Percentiles rank a stretch among this genome's conserved stretches.
phyloP scores from a whole-genome alignment of 2,113 vertebrate genomes.

The Aptenodytes patagonicus region DNA sequence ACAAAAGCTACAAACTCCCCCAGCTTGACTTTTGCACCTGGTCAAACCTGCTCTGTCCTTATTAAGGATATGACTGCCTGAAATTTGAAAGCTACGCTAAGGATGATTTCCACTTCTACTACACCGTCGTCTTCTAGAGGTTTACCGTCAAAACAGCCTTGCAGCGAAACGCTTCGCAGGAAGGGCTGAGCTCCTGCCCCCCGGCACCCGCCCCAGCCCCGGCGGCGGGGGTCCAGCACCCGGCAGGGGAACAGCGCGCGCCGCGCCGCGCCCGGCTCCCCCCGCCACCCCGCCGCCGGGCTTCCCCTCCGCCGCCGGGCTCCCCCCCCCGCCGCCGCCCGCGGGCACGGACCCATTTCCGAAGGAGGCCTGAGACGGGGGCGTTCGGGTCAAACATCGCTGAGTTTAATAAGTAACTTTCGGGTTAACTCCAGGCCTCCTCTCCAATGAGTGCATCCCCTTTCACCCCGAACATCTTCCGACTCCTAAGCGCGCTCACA shows the following conservation, averaged over 20 bases:
- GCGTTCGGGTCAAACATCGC: background rate
- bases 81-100: background rate
- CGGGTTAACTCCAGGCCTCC: background rate
- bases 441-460: background rate
- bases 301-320: background rate
- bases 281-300: background rate
- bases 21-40: conserved; percentile 6
- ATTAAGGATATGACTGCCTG: background rate
- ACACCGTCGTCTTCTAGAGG: background rate
- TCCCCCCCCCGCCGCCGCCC: background rate
- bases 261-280: background rate
- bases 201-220: background rate
- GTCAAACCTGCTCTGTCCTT: conserved; percentile 12
- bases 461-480: background rate
- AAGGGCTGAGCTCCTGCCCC: background rate
- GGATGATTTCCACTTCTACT: background rate
- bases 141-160: background rate
- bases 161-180: background rate
- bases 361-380: background rate
- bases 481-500: background rate
- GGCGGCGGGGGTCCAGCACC: conserved; percentile 70
- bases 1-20: background rate
- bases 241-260: conserved; percentile 66
- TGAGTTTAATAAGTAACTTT: background rate
- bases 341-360: background rate